Evolutionary conservation across 2,113 vertebrate species (phyloP), one percentile per base, ranked within the genome.

Genomic region (Tiliqua scincoides): DNA sequence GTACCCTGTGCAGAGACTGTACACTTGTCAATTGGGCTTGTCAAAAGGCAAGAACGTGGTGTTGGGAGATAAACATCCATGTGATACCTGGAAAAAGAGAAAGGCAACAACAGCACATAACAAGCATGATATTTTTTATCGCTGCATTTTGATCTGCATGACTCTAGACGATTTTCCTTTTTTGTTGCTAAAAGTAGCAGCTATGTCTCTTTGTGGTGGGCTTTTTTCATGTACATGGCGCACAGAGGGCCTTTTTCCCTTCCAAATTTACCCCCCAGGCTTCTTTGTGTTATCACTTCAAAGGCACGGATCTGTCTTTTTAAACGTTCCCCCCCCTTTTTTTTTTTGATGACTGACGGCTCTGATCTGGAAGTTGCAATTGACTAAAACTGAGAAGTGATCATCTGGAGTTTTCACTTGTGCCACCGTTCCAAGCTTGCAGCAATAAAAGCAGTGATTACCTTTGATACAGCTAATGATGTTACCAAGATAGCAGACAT

Each of bases 351-450:
- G 83, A 80, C 91, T 94, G 74, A 86, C 82, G 90, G 91, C 89
- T 94, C 92, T 95, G 87, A 94, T 94, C 86, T 92, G 85, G 91
- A 94, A 90, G 87, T 85, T 21, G 30, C 93, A 93, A 94, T 92
- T 93, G 90, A 92, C 89, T 93, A 93, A 95, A 80, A 93, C 85
- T 87, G 89, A 94, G 87, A 93, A 94, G 87, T 94, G 91, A 92
- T 94, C 89, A 93, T 92, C 71, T 74, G 62, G 57, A 86, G 68
- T 54, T 63, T 95, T 95, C 90, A 90, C 92, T 94, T 94, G 89
- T 88, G 91, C 85, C 76, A 0, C 78, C 79, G 93, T 93, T 90
- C 70, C 89, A 90, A 68, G 82, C 83, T 93, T 43, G 87, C 88
- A 91, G 82, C 88, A 94, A 89, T 92, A 92, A 94, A 94, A 95